A percentile compares a stretch with the other conserved stretches of the same genome.
phyloP scores from a whole-genome alignment of 1,140 invertebrate genomes.

The Listronotus bonariensis region DNA sequence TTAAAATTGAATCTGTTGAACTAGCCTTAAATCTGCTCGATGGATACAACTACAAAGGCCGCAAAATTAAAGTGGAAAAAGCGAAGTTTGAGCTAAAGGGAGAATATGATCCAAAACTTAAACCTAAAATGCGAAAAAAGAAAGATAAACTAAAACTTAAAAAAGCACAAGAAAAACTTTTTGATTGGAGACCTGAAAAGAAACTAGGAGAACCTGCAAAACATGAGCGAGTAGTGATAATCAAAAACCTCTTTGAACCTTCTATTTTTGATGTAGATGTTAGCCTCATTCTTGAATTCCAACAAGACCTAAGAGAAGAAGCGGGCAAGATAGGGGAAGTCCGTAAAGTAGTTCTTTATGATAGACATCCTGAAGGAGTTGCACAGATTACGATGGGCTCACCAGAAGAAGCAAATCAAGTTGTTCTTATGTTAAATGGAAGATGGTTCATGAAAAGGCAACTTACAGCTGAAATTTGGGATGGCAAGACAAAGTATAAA shows the following conservation, averaged over 20 bases:
- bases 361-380: slow-evolving; percentile 93
- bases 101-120: slow-evolving; percentile 89
- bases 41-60: slow-evolving; percentile 78
- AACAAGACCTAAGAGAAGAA: slow-evolving; percentile 88
- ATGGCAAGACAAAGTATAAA: slow-evolving; percentile 94
- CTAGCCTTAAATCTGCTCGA: slow-evolving; percentile 92
- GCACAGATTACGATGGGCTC: slow-evolving; percentile 90
- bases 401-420: slow-evolving; percentile 88
- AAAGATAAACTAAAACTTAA: slow-evolving; percentile 90
- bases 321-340: slow-evolving; percentile 92
- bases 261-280: slow-evolving; percentile 90
- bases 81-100: slow-evolving; percentile 97
- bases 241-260: slow-evolving; percentile 93
- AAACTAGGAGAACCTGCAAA: slow-evolving; percentile 80
- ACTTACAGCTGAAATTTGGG: slow-evolving; percentile 88
- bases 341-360: slow-evolving; percentile 89
- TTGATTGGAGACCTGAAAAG: slow-evolving; percentile 96
- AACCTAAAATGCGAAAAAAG: slow-evolving; percentile 89
- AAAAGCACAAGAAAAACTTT: slow-evolving; percentile 92
- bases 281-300: slow-evolving; percentile 85
- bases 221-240: slow-evolving; percentile 88
- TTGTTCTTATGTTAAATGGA: slow-evolving; percentile 85
- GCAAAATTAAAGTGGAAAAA: slow-evolving; percentile 84
- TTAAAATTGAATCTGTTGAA: slow-evolving; percentile 95
- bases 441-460: slow-evolving; percentile 88